A percentile compares a stretch with the other conserved stretches of the same genome.
These are phyloP conservation scores for Solenopsis fugax DNA, from an alignment of 1,140 invertebrate genomes.

Conservation along the genomic window DNA sequence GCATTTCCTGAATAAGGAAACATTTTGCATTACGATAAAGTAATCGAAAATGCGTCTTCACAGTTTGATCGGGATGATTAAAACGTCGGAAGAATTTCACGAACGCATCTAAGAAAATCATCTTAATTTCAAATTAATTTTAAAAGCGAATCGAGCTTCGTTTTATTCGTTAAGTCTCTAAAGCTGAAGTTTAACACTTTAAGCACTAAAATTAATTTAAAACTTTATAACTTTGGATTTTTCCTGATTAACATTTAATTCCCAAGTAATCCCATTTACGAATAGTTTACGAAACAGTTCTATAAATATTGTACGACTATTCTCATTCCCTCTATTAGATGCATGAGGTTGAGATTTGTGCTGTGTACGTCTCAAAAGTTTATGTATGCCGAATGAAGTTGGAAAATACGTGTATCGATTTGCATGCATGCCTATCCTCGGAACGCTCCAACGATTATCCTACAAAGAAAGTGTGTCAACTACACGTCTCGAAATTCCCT, in stretches of 20 bases:
- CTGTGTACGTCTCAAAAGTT: constrained; percentile 13
- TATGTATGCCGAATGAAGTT: neutral
- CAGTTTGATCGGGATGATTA: constrained; percentile 1
- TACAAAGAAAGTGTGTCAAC: constrained; percentile 59
- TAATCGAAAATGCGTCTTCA: neutral
- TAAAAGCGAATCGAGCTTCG: neutral
- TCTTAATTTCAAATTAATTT: constrained; percentile 2
- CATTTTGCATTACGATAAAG: neutral
- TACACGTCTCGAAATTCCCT: constrained; percentile 54
- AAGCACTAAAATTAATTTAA: neutral
- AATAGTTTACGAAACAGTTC: neutral
- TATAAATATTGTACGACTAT: neutral
- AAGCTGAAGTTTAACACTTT: neutral
- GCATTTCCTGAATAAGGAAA: neutral
- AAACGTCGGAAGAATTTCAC: neutral
- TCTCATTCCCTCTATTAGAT: neutral
- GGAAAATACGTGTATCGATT: constrained; percentile 50
- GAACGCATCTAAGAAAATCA: neutral
- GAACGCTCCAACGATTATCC: constrained; percentile 44
- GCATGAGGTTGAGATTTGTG: neutral
- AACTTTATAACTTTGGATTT: neutral
- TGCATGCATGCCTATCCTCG: constrained; percentile 1
- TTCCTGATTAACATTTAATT: neutral
- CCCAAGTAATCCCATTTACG: neutral
- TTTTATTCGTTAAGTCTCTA: neutral